These are phyloP conservation scores for Pitta sordida DNA, from an alignment of 2,113 vertebrate species.

Conservation along the genomic window DNA sequence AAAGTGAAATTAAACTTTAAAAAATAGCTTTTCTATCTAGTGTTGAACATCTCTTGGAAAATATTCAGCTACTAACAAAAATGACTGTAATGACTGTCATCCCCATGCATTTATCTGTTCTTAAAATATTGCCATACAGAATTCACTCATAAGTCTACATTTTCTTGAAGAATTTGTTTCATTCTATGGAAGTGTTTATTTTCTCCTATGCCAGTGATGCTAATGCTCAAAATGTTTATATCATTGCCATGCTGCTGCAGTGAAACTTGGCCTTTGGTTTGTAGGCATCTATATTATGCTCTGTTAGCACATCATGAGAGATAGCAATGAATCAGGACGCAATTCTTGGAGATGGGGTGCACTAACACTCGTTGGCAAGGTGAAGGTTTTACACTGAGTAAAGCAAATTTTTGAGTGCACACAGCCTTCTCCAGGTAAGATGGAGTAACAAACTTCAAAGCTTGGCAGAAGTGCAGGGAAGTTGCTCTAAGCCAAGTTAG, in stretches of 20 bases:
- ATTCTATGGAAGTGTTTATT: background rate
- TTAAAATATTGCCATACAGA: background rate
- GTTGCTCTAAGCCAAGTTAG: background rate
- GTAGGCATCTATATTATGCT: background rate
- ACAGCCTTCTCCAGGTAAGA: background rate
- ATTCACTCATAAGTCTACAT: background rate
- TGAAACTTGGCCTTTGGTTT: background rate
- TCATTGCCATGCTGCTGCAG: background rate
- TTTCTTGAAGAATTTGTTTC: background rate
- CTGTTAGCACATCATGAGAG: background rate
- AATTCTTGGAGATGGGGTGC: background rate
- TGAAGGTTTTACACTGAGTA: background rate
- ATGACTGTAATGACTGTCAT: fast-evolving
- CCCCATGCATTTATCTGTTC: background rate
- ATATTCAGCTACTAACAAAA: background rate
- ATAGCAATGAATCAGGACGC: background rate
- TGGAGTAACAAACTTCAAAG: background rate
- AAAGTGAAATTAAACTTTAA: background rate
- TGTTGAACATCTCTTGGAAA: background rate
- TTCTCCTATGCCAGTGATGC: background rate
- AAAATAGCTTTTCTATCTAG: background rate
- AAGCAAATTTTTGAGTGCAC: background rate
- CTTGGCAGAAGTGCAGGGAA: background rate
- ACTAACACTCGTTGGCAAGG: background rate
- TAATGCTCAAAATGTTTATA: background rate